A percentile compares a stretch with the other conserved stretches of the same genome.
These are phyloP conservation scores for Brachynemurus nebulosus DNA, from an alignment of 2,888 invertebrate genomes.

Conservation along the genomic window DNA sequence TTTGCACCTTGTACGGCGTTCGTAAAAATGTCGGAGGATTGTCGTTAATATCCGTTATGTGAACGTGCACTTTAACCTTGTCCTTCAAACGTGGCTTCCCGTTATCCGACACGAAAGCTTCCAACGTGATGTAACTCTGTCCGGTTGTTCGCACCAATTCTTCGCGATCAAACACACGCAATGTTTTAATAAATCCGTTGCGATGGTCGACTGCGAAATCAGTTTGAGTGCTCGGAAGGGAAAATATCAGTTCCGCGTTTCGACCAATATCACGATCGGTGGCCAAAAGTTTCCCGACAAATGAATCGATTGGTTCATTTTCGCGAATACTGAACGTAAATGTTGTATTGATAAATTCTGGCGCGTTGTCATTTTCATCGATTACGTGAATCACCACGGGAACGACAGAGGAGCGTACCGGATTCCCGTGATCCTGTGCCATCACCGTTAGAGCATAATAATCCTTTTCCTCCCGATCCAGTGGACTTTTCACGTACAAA, in stretches of 20 bases:
- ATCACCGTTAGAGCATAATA: conserved; percentile 80
- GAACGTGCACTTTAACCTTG: conserved; percentile 76
- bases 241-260: conserved; percentile 81
- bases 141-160: conserved; percentile 62
- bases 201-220: conserved; percentile 80
- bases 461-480: conserved; percentile 84
- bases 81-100: conserved; percentile 61
- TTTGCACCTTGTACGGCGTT: conserved; percentile 74
- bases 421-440: conserved; percentile 68
- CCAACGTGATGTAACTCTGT: conserved; percentile 66
- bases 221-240: conserved; percentile 55
- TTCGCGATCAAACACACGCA: conserved; percentile 81
- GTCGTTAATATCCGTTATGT: conserved; percentile 83
- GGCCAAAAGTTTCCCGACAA: conserved; percentile 83
- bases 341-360: conserved; percentile 78
- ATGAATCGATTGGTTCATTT: conserved; percentile 77
- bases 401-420: conserved; percentile 66
- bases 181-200: conserved; percentile 80
- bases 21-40: conserved; percentile 74
- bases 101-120: conserved; percentile 78
- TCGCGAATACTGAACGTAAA: conserved; percentile 84
- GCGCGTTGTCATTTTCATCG: conserved; percentile 94
- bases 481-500: conserved; percentile 68
- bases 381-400: conserved; percentile 86
- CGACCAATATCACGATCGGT: conserved; percentile 80